Percentiles rank a stretch among this genome's conserved stretches.
phyloP scores from a whole-genome alignment of 2,797 vertebrate species.

The Psittacula derbiana region DNA sequence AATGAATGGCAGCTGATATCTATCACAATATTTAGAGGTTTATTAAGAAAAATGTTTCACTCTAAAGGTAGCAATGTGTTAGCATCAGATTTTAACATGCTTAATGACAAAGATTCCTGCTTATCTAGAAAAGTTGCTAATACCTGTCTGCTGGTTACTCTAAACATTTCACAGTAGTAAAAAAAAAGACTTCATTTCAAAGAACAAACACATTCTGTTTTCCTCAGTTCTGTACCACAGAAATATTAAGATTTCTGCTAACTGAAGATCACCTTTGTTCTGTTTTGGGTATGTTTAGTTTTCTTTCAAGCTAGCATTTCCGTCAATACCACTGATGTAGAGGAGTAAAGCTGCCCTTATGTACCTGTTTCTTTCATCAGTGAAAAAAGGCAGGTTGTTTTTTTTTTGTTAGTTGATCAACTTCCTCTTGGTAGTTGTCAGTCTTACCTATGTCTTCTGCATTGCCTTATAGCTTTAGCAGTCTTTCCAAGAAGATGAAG shows the following conservation, averaged over 20 bases:
- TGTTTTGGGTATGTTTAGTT: neutral
- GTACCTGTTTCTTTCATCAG: neutral
- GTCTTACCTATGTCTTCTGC: neutral
- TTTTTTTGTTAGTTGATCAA: neutral
- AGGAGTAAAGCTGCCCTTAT: neutral
- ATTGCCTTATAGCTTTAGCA: neutral
- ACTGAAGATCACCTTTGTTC: neutral
- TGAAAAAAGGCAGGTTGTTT: neutral
- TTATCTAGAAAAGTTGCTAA: conserved; percentile 16
- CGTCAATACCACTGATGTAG: neutral
- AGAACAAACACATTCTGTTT: neutral
- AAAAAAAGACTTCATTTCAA: neutral
- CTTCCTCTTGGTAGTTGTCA: neutral
- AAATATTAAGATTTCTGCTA: neutral
- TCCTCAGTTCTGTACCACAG: neutral
- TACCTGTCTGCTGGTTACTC: neutral
- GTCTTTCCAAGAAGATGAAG: neutral
- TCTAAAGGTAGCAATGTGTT: conserved; percentile 40
- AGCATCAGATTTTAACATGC: conserved; percentile 40
- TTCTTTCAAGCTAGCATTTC: neutral
- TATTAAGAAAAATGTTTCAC: conserved; percentile 44
- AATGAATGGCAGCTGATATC: conserved; percentile 54
- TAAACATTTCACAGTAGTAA: conserved; percentile 3
- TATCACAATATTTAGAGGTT: conserved; percentile 61
- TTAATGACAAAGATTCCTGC: conserved; percentile 1